These are phyloP conservation scores for Hydropsyche betteni DNA, from an alignment of 2,888 invertebrate genomes.

Conservation along the genomic window DNA sequence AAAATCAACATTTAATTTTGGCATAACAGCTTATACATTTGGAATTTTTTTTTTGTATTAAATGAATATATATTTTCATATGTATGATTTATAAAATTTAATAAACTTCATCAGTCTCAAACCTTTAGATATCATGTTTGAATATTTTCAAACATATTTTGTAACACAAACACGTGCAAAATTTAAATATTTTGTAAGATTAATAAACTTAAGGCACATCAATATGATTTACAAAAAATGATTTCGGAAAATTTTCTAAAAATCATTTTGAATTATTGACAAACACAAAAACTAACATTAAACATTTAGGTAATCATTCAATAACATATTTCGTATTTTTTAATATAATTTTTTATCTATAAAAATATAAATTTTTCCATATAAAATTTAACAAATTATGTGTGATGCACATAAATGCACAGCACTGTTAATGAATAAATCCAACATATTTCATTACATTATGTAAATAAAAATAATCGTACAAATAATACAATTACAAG, in stretches of 20 bases:
- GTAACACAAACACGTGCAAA: not conserved
- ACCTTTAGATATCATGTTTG: constrained; percentile 6
- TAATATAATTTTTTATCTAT: no score
- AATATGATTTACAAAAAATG: constrained; percentile 40
- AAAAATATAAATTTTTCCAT: no score
- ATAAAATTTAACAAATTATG: no score
- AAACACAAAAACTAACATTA: no score
- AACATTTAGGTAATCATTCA: no score
- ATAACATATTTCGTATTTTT: no score
- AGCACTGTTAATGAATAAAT: no score
- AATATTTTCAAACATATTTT: not conserved
- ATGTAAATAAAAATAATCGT: no score
- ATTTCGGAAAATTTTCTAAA: constrained; percentile 15
- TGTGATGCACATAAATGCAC: no score
- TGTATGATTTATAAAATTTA: not conserved
- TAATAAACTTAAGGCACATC: constrained; percentile 33
- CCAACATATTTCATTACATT: no score
- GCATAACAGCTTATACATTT: not conserved
- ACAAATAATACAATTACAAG: no score
- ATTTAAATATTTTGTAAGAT: not conserved
- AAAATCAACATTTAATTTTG: not conserved
- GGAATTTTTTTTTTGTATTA: not conserved
- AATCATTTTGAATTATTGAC: not conserved
- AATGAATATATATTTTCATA: not conserved
- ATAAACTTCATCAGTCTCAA: constrained; percentile 17